These are phyloP conservation scores for Psilopogon haemacephalus DNA, from an alignment of 2,113 vertebrate species.

Conservation along the genomic window DNA sequence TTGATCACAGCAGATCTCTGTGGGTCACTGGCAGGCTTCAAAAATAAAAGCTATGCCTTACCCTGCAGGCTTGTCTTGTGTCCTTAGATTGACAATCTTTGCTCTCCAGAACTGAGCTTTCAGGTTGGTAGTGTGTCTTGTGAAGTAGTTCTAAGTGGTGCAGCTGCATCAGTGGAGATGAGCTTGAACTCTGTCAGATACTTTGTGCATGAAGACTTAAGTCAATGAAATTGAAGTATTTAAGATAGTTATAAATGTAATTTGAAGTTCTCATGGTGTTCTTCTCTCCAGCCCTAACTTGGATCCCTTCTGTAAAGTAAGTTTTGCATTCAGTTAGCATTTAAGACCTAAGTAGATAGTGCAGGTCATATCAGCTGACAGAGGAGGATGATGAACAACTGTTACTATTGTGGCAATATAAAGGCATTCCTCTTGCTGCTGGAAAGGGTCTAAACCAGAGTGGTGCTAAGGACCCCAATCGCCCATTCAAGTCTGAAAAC, in stretches of 20 bases:
- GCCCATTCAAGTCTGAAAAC: background rate
- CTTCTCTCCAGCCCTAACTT: rapidly evolving
- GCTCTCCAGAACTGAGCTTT: background rate
- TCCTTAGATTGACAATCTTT: rapidly evolving
- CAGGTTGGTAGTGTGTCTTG: background rate
- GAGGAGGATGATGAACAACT: too few relatives aligned
- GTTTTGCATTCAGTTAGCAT: background rate
- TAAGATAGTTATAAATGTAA: background rate
- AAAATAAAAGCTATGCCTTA: background rate
- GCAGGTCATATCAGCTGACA: too few relatives aligned
- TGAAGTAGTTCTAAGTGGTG: background rate
- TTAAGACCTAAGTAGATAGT: background rate
- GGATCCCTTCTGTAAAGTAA: background rate
- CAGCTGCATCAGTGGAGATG: background rate
- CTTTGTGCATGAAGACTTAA: rapidly evolving
- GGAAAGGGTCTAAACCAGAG: background rate
- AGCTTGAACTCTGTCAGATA: rapidly evolving
- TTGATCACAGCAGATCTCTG: background rate
- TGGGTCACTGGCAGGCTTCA: background rate
- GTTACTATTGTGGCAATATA: background rate
- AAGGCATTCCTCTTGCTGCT: background rate
- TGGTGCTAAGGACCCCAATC: background rate
- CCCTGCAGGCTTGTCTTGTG: background rate
- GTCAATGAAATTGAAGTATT: background rate
- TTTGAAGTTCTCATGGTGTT: background rate